Base-by-base conservation (phyloP, 2,888 invertebrate species). In the Thymelicus lineola region DNA sequence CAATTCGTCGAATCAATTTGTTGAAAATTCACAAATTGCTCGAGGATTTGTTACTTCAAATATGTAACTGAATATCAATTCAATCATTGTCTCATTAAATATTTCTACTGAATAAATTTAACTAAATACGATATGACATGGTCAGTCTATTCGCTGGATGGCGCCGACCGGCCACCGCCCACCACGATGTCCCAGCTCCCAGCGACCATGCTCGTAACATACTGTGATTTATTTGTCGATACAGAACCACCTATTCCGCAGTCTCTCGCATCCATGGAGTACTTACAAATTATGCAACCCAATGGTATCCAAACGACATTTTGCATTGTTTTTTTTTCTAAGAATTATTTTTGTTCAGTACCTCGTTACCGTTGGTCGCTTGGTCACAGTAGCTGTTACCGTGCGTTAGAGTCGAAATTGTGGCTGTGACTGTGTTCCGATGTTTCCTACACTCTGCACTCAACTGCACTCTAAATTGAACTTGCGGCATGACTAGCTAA, bases 221-320 rank as follows among this genome's bases (percentile, higher is more conserved):
- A 81, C 82, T 88, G 88, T 91, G 89, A 86, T 89, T 89, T 90
- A 81, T 92, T 93, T 93, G 89, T 90, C 89, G 87, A 88, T 86
- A 90, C 93, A 93, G 93, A 93, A 88, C 93, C 93, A 83, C 84
- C 90, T 88, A 86, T 91, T 86, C 91, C 92, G 92, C 93, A 91
- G 93, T 83, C 90, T 87, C 85, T 90, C 91, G 91, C 90, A 84
- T 88, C 91, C 86, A 90, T 92, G 93, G 93, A 93, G 87, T 93
- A 91, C 92, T 92, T 91, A 87, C 92, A 92, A 87, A 90, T 92
- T 77, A 86, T 89, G 89, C 93, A 92, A 91, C 91, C 93, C 87
- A 91, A 93, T 88, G 93, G 93, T 93, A 93, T 87, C 86, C 89
- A 77, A 86, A 86, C 79, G 81, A 86, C 83, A 83, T 86, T n/a